Evolutionary conservation across 2,797 vertebrate genomes (phyloP).

Genomic region (Sebastes dallii): DNA sequence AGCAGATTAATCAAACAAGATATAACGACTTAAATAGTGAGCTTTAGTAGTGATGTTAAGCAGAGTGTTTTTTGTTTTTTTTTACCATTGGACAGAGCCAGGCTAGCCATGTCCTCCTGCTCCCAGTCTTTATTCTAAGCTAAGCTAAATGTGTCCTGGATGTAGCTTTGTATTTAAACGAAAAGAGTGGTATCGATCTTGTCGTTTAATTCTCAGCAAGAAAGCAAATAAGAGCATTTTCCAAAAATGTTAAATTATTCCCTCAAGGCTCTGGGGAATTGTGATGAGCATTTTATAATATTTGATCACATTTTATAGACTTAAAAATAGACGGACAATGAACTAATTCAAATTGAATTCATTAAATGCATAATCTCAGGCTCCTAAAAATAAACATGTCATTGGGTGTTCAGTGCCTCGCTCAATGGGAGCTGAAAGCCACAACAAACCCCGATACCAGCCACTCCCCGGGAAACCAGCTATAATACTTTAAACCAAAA

Average conservation of each 20-base stretch:
- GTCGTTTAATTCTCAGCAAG: neutral
- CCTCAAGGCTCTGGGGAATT: neutral
- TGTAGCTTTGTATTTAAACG: neutral
- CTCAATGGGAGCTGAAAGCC: neutral
- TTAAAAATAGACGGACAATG: neutral
- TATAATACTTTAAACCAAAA: conserved; percentile 32
- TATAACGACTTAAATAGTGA: neutral
- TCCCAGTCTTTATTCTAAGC: too few species aligned
- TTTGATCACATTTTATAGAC: neutral
- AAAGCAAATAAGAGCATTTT: neutral
- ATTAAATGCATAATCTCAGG: neutral
- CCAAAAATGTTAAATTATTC: neutral
- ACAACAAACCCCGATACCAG: neutral
- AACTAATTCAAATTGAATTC: neutral
- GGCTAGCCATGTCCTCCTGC: too few species aligned
- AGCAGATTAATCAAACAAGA: neutral
- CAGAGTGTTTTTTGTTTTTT: neutral
- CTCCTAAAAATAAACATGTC: neutral
- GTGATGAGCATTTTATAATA: neutral
- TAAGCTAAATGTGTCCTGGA: too few species aligned
- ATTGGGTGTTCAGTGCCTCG: neutral
- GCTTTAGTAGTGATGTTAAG: neutral
- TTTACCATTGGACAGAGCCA: neutral
- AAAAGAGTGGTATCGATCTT: neutral
- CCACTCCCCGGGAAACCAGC: neutral